These are phyloP conservation scores for Tetramorium alpestre DNA, from an alignment of 1,140 invertebrate genomes.

Conservation along the genomic window DNA sequence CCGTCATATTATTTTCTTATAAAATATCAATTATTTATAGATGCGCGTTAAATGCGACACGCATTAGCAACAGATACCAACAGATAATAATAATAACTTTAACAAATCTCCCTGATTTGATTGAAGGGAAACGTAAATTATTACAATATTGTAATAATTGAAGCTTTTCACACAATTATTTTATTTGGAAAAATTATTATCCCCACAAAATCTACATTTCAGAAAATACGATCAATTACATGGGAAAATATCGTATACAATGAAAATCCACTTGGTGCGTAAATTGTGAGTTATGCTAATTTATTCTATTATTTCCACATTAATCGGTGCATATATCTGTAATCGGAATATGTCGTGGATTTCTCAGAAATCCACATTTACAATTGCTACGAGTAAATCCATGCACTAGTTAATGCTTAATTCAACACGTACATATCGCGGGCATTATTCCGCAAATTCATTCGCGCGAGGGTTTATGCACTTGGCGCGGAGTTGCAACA, in stretches of 20 bases:
- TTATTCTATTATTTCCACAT: background rate
- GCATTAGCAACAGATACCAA: background rate
- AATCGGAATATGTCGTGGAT: background rate
- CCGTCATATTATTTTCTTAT: background rate
- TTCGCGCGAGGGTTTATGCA: slow-evolving; percentile 19
- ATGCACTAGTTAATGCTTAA: slow-evolving; percentile 32
- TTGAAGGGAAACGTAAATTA: background rate
- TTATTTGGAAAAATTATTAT: background rate
- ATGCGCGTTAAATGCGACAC: background rate
- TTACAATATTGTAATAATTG: background rate
- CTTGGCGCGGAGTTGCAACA: slow-evolving; percentile 21
- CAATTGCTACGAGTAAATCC: background rate
- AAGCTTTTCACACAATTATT: background rate
- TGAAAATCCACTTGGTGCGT: background rate
- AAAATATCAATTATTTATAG: background rate
- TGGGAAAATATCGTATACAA: background rate
- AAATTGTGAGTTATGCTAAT: slow-evolving; percentile 11
- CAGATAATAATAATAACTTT: background rate
- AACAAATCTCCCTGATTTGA: background rate
- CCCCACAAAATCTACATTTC: background rate
- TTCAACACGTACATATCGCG: slow-evolving; percentile 40
- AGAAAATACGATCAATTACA: background rate
- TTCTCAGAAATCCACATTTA: slow-evolving; percentile 11
- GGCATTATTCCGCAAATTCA: slow-evolving; percentile 20
- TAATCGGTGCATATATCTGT: background rate